Base-by-base conservation (phyloP, 2,888 invertebrate genomes). In the Hypolimnas misippus region DNA sequence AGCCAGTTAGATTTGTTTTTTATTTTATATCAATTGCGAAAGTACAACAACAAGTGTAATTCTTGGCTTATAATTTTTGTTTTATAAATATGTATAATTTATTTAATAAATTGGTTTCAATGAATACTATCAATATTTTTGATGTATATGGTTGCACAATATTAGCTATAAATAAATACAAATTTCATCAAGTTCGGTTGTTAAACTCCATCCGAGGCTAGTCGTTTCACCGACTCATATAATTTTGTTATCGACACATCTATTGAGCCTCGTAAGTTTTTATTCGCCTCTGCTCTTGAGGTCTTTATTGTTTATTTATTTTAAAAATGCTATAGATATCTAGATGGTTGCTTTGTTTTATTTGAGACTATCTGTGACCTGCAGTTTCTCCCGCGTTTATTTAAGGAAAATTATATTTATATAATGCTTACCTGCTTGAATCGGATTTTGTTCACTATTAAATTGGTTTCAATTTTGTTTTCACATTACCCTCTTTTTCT, bases 171-270 rank as follows among this genome's bases (percentile, higher is more conserved):
- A 38, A 59, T 33, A 59, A 44, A 52, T 54, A 58, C 49, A 33
- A 4, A 29, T 55, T 59, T 56, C 25, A 59, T 59, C 42, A 56
- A 55, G 50, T 58, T 63, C 16, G 33, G 42, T 50, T 55, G 54
- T 63, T 59, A 58, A 61, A 59, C 53, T 63, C 31, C 40, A 16
- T 56, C 56, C 59, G 33, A 57, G 62, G 62, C 62, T 58, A 52
- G 57, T 61, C 63, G 64, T 68, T 68, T 70, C 76, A 73, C 21
- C n/a, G 75, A 52, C 76, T 83, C 49, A 49, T 81, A 79, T 82
- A 83, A 83, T 83, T 83, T 81, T 64, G 76, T 84, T 86, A 86
- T 85, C 85, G 76, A 68, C 68, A 58, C 76, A 84, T 86, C 84
- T 81, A 73, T 75, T 72, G 72, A 75, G 76, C 14, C 73, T 79